A percentile compares a stretch with the other conserved stretches of the same genome.
Evolutionary conservation across 2,888 invertebrate species (phyloP).

Genomic region (Steinernema scapterisci): DNA sequence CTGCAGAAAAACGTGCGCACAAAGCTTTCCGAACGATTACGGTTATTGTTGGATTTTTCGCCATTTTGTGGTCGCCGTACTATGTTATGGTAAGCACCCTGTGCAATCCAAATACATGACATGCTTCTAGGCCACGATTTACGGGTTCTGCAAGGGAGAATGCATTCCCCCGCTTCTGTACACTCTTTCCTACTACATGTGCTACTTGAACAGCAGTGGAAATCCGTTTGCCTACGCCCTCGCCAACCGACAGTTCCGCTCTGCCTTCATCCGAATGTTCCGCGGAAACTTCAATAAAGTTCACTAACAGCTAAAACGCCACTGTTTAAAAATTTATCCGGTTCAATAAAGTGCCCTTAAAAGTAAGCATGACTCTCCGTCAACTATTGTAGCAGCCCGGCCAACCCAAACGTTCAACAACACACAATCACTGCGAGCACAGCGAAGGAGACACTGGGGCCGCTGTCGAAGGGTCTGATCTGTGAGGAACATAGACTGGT

Average conservation of each 20-base stretch:
- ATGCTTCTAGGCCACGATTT: conserved; percentile 63
- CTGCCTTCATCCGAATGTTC: conserved; percentile 63
- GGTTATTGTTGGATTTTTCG: conserved; percentile 67
- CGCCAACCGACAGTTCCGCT: conserved; percentile 66
- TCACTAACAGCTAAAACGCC: not conserved
- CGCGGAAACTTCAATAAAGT: conserved; percentile 48
- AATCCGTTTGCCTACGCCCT: conserved; percentile 68
- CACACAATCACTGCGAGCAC: not conserved
- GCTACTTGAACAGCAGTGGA: conserved; percentile 64
- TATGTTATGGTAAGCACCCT: conserved; percentile 60
- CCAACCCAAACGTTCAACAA: not conserved
- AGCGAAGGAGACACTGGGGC: not conserved
- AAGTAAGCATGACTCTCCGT: not conserved
- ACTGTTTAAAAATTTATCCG: not conserved
- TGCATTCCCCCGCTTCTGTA: conserved; percentile 66
- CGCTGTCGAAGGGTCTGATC: not conserved
- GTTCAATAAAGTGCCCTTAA: conserved; percentile 16
- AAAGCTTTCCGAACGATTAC: conserved; percentile 68
- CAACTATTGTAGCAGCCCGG: no score
- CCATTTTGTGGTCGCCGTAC: conserved; percentile 68
- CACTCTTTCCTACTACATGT: conserved; percentile 67
- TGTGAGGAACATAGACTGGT: conserved; percentile 4
- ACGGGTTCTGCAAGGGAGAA: conserved; percentile 66
- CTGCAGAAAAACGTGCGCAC: conserved; percentile 65
- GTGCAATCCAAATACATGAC: not conserved